Evolutionary conservation across 2,797 vertebrate genomes (phyloP).

Genomic region (Mustela erminea): DNA sequence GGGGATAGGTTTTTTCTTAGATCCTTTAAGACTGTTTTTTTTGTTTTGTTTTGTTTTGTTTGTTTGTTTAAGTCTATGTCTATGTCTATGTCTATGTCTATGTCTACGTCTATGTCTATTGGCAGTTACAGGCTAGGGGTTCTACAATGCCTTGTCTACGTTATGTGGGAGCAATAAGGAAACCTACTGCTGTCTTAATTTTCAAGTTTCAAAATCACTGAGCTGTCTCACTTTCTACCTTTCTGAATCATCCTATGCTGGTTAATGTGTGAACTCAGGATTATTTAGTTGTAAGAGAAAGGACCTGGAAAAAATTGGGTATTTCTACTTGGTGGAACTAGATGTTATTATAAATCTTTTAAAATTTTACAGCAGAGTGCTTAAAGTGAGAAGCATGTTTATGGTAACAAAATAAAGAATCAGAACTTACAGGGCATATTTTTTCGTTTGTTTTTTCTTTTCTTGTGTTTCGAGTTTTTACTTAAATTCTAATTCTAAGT

Average conservation of each 20-base stretch:
- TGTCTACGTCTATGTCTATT: no score
- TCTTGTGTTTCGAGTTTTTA: not conserved
- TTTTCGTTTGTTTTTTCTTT: not conserved
- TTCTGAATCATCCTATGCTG: not conserved
- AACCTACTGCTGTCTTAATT: not conserved
- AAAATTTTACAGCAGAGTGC: not conserved
- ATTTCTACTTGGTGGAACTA: not conserved
- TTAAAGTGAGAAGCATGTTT: not conserved
- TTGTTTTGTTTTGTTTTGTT: not conserved
- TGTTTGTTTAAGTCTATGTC: no score
- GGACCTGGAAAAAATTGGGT: not conserved
- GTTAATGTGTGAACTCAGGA: not conserved
- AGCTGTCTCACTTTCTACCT: not conserved
- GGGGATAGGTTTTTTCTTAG: not conserved
- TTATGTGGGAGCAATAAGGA: not conserved
- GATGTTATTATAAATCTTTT: not conserved
- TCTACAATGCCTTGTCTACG: not conserved
- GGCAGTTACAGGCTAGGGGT: not conserved
- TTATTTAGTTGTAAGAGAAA: not conserved
- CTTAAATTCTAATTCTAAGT: not conserved
- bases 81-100: not conserved
- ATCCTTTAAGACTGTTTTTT: not conserved
- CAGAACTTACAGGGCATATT: not conserved
- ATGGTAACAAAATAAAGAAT: not conserved
- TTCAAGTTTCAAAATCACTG: not conserved